Percentiles rank a stretch among this genome's conserved stretches.
Evolutionary conservation across 2,113 vertebrate genomes (phyloP).

Genomic region (Meleagris gallopavo): DNA sequence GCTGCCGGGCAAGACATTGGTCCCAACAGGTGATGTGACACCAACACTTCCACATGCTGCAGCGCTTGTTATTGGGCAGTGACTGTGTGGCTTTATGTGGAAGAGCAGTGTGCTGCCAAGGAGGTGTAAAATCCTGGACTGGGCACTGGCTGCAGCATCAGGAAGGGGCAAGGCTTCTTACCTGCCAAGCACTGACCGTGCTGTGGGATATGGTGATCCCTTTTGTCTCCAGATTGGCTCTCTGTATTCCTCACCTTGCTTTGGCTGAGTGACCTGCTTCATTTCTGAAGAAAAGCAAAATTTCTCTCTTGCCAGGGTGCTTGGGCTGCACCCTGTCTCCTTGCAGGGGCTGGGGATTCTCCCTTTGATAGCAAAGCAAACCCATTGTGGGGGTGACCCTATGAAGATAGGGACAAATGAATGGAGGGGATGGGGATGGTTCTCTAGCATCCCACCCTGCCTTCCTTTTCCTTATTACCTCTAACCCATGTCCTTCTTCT

Average conservation of each 20-base stretch:
- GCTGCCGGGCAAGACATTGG: background rate
- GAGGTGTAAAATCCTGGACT: background rate
- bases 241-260: accelerated
- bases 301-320: accelerated
- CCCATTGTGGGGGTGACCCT: accelerated
- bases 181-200: accelerated
- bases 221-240: background rate
- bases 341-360: background rate
- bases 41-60: background rate
- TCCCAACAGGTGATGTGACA: background rate
- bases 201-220: background rate
- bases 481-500: background rate
- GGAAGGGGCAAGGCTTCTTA: background rate
- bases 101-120: background rate
- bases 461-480: background rate
- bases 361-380: background rate
- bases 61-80: background rate
- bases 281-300: background rate
- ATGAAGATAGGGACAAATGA: too few relatives aligned
- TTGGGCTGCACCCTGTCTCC: accelerated
- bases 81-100: background rate
- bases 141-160: background rate
- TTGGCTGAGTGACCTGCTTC: background rate
- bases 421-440: too few relatives aligned
- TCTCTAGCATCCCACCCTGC: background rate